Conservation (phyloP, 2,113 vertebrate species). For the Dryoscopus gambensis region DNA sequence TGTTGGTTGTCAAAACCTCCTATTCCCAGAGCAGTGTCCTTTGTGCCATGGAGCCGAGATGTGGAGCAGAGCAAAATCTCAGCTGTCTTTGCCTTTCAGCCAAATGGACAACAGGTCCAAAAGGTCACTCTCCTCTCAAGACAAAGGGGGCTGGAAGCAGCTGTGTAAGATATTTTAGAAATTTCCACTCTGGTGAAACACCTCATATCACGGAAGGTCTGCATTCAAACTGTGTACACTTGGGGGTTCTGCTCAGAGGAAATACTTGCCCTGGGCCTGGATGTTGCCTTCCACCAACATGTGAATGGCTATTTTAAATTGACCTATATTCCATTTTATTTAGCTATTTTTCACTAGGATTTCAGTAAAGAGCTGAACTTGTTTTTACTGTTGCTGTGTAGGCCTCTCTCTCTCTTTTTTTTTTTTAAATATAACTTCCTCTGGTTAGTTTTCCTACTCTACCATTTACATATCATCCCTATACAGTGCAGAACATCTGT, state of each 20-base stretch:
- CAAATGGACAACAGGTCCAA: neutral
- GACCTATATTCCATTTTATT: neutral
- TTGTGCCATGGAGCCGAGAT: neutral
- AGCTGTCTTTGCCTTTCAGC: neutral
- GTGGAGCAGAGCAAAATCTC: neutral
- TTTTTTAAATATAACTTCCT: neutral
- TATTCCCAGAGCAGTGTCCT: neutral
- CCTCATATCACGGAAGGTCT: neutral
- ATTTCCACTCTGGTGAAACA: neutral
- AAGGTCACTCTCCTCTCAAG: neutral
- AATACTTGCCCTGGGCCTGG: neutral
- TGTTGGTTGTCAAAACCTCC: neutral
- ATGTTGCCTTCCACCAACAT: neutral
- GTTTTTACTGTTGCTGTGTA: neutral
- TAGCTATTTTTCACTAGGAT: neutral
- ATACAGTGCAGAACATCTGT: neutral
- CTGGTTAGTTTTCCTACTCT: neutral
- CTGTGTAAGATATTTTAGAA: neutral
- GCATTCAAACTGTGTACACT: neutral
- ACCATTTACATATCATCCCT: neutral
- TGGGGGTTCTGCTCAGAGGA: neutral
- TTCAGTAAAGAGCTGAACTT: neutral
- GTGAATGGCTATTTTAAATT: neutral
- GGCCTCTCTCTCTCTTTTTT: fast-evolving
- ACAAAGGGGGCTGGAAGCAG: neutral